phyloP scores from a whole-genome alignment of 2,113 vertebrate genomes.

The Myotis lucifugus region DNA sequence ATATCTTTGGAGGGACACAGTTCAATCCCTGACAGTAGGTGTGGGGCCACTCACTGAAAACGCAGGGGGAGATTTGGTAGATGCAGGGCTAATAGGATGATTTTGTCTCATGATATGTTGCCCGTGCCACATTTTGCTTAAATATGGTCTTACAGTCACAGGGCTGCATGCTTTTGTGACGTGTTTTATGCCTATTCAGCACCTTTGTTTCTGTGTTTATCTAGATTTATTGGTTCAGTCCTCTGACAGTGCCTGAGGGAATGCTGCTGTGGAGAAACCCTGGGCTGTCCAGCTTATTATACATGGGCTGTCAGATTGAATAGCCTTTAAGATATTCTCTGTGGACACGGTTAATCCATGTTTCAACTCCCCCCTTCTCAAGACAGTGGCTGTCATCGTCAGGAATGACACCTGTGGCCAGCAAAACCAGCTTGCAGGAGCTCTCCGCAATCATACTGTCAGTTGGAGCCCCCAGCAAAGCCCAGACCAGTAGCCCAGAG shows the following conservation, averaged over 20 bases:
- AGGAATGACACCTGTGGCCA: constrained; percentile 21
- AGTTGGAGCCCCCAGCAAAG: constrained; percentile 3
- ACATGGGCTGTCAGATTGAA: neutral
- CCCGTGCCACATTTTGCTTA: neutral
- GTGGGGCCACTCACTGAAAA: neutral
- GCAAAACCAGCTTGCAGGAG: constrained; percentile 28
- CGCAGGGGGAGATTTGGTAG: neutral
- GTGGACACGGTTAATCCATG: constrained; percentile 70
- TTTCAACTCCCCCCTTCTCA: neutral
- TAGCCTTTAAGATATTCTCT: neutral
- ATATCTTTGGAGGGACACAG: neutral
- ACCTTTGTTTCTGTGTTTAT: neutral
- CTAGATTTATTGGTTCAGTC: neutral
- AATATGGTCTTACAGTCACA: neutral
- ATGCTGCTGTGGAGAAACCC: neutral
- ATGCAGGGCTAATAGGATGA: neutral
- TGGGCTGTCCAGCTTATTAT: neutral
- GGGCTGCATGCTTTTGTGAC: neutral
- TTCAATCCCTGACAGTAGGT: neutral
- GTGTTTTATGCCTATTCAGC: neutral
- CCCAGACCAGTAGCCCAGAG: rapidly evolving
- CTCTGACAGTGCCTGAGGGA: neutral
- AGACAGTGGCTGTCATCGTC: constrained; percentile 57
- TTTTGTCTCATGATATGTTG: neutral
- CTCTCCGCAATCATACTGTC: constrained; percentile 41